Conservation (phyloP, 2,797 vertebrate species). For the Pachyuromys duprasi region DNA sequence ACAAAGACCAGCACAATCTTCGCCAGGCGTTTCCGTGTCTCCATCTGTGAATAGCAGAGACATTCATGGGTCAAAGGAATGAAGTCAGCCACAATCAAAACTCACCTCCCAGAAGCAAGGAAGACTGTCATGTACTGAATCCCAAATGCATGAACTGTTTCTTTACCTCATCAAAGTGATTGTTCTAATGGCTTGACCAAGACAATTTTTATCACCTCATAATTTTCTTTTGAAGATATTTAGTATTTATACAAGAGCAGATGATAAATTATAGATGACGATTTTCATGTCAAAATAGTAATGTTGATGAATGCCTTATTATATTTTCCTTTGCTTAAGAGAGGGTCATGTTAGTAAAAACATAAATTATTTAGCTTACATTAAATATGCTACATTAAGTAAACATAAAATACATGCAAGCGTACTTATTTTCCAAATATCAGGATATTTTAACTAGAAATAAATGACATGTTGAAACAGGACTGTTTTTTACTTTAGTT, state of each 20-base stretch:
- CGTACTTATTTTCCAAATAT: background rate
- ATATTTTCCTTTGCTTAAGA: conserved; percentile 34
- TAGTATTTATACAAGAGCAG: background rate
- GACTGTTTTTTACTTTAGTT: background rate
- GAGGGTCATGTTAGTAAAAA: background rate
- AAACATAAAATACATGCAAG: conserved; percentile 8
- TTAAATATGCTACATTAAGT: conserved; percentile 37
- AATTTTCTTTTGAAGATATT: conserved; percentile 37
- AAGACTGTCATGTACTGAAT: background rate
- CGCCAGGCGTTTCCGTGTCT: conserved; percentile 91
- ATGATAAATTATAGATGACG: conserved; percentile 11
- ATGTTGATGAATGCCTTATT: background rate
- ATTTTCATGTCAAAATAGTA: background rate
- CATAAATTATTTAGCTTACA: conserved; percentile 49
- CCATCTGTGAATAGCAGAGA: conserved; percentile 88
- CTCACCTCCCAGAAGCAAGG: background rate
- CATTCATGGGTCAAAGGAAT: conserved; percentile 22
- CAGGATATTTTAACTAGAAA: background rate
- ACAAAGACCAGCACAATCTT: conserved; percentile 92
- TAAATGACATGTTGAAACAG: background rate
- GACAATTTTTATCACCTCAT: background rate
- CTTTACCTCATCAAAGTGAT: background rate
- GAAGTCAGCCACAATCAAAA: background rate
- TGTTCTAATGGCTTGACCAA: background rate
- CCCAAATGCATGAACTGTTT: background rate